Evolutionary conservation across 1,140 invertebrate genomes (phyloP).

Genomic region (Dufourea novaeangliae): DNA sequence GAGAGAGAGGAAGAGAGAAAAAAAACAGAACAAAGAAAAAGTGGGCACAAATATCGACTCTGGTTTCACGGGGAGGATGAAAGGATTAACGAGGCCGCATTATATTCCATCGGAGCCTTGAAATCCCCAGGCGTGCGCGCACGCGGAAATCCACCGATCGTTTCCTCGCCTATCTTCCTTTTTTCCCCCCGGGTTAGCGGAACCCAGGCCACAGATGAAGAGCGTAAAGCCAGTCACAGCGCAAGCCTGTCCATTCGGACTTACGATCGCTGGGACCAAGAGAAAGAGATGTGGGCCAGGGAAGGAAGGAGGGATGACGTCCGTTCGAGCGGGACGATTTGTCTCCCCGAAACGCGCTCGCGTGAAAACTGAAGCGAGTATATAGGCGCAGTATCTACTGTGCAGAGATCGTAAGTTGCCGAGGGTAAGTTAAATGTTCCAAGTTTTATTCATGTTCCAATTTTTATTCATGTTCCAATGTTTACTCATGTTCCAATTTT

Average conservation of each 20-base stretch:
- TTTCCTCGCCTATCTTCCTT: neutral
- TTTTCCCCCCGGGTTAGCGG: neutral
- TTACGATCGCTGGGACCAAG: neutral
- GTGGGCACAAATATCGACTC: neutral
- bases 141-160: conserved; percentile 30
- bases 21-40: neutral
- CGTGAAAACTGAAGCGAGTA: conserved; percentile 40
- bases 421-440: too few species aligned
- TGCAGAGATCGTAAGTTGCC: too few species aligned
- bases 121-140: conserved; percentile 9
- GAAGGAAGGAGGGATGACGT: conserved; percentile 23
- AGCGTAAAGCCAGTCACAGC: too few species aligned
- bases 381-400: neutral
- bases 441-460: too few species aligned
- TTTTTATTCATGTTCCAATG: too few species aligned
- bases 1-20: neutral
- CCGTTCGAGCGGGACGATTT: conserved; percentile 50
- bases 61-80: conserved; percentile 29
- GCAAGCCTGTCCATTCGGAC: neutral
- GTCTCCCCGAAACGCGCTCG: conserved; percentile 45
- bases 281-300: too few species aligned
- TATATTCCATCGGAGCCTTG: conserved; percentile 28
- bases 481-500: too few species aligned
- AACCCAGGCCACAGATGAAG: conserved; percentile 8
- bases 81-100: conserved; percentile 37